Evolutionary conservation across 1,140 invertebrate species (phyloP).

Genomic region (Pseudomyrmex pallidus): DNA sequence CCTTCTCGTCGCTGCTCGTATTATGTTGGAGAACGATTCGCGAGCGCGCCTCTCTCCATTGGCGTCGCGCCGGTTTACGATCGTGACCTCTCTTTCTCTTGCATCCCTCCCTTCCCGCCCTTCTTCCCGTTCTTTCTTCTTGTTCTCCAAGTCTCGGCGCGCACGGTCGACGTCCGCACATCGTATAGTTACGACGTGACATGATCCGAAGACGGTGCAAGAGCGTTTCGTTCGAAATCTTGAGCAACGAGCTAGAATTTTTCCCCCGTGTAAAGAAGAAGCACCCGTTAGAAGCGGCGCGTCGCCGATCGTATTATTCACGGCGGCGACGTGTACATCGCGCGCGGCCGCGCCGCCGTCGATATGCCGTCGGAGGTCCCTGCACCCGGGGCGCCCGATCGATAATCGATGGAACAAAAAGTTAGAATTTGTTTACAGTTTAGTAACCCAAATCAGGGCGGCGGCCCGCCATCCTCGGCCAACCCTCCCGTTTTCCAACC

Average conservation of each 20-base stretch:
- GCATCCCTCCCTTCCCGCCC: slow-evolving; percentile 1
- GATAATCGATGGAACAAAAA: slow-evolving; percentile 83
- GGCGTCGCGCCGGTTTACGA: slow-evolving; percentile 74
- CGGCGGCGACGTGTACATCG: slow-evolving; percentile 59
- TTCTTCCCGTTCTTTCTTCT: slow-evolving; percentile 43
- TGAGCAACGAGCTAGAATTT: too few species aligned
- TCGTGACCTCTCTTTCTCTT: slow-evolving; percentile 34
- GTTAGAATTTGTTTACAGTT: slow-evolving; percentile 84
- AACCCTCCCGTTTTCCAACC: slow-evolving; percentile 20
- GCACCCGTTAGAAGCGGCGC: slow-evolving; percentile 56
- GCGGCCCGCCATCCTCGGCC: slow-evolving; percentile 59
- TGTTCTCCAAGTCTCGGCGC: slow-evolving; percentile 16
- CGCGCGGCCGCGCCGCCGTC: slow-evolving; percentile 54
- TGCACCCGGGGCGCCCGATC: slow-evolving; percentile 77
- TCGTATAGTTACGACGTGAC: background rate
- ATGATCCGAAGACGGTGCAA: too few species aligned
- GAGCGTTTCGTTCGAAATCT: too few species aligned
- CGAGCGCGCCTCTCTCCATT: slow-evolving; percentile 49
- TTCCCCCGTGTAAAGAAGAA: slow-evolving; percentile 4
- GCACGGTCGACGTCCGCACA: background rate
- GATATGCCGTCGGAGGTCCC: slow-evolving; percentile 73
- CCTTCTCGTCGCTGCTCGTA: slow-evolving; percentile 10
- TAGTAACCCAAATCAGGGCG: slow-evolving; percentile 83
- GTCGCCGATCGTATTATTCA: slow-evolving; percentile 69
- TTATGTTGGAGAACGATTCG: slow-evolving; percentile 64